Evolutionary conservation across 1,140 invertebrate genomes (phyloP), one percentile per base, ranked within the genome.

Genomic region (Tachypleus tridentatus): DNA sequence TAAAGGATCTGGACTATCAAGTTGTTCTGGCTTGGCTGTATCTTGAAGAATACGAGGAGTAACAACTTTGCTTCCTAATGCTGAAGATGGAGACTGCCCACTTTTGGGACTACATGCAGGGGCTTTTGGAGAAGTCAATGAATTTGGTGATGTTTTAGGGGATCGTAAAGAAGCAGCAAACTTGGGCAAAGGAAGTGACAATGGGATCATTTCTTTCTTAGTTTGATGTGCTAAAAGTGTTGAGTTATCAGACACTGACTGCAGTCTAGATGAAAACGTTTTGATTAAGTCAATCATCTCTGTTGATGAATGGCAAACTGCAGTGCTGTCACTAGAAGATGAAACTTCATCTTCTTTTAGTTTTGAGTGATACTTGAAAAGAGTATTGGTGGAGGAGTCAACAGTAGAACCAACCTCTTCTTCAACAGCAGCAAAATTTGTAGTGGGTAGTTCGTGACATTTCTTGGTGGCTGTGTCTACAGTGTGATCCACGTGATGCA

Each of bases 131-230:
- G 72, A 68, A 49, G 64, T 63, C 10, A 65, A 58, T 49, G 64
- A 8, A 59, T 57, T 68, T n/a, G 67, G 67, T 54, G 67, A 73
- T 54, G 69, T 68, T 66, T 72, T 69, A 50, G 72, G 64, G 50
- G 69, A 63, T 67, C 66, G 51, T 49, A 69, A 11, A 64, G 77
- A 73, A 86, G 86, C 82, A 8, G 90, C 91, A 73, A 93, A 93
- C 74, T 87, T 85, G 3, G 91, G 90, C 67, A 93, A 76, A 4
- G 89, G 89, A 64, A 93, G 75, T 65, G 86, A 87, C 69, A 93
- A 80, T 4, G 89, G 86, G 49, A 72, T 71, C 57, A 60, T 68
- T 29, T 72, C 64, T 54, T 63, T 65, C 50, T 63, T 61, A 62
- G 58, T 62, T n/a, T 52, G 10, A 61, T n/a, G 10, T 10, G 48